A percentile compares a stretch with the other conserved stretches of the same genome.
phyloP scores from a whole-genome alignment of 1,140 invertebrate genomes.

The Oncopodura yosiiana region DNA sequence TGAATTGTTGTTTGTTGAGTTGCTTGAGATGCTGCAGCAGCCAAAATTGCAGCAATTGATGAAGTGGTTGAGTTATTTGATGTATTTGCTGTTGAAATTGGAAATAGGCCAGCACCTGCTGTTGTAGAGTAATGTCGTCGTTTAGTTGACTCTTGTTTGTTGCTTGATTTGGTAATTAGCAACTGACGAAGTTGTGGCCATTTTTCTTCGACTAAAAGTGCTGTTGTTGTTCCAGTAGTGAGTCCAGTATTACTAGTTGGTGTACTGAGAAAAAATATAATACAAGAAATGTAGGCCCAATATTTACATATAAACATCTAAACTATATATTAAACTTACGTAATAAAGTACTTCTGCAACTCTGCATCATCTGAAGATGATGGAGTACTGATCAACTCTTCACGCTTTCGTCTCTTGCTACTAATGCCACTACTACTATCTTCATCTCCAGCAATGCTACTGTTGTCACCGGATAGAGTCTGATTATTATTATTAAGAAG shows the following conservation, averaged over 20 bases:
- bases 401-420: slow-evolving; percentile 19
- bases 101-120: too few species aligned
- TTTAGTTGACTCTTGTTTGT: not conserved
- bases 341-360: slow-evolving; percentile 21
- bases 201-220: slow-evolving; percentile 14
- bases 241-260: not conserved
- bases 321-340: not conserved
- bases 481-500: slow-evolving; percentile 1
- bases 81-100: too few species aligned
- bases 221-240: too few species aligned
- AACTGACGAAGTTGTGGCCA: slow-evolving; percentile 17
- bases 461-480: too few species aligned
- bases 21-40: too few species aligned
- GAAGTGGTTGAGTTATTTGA: too few species aligned
- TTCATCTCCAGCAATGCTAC: too few species aligned
- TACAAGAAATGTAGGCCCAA: not conserved
- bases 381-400: too few species aligned
- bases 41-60: too few species aligned
- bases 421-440: too few species aligned
- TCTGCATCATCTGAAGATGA: slow-evolving; percentile 19
- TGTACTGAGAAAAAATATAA: not conserved
- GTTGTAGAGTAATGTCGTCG: slow-evolving; percentile 17
- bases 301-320: not conserved
- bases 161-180: slow-evolving; percentile 6
- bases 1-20: too few species aligned